Percentiles rank a stretch among this genome's conserved stretches.
phyloP scores from a whole-genome alignment of 2,888 invertebrate genomes.

The Drosophila phalerata region DNA sequence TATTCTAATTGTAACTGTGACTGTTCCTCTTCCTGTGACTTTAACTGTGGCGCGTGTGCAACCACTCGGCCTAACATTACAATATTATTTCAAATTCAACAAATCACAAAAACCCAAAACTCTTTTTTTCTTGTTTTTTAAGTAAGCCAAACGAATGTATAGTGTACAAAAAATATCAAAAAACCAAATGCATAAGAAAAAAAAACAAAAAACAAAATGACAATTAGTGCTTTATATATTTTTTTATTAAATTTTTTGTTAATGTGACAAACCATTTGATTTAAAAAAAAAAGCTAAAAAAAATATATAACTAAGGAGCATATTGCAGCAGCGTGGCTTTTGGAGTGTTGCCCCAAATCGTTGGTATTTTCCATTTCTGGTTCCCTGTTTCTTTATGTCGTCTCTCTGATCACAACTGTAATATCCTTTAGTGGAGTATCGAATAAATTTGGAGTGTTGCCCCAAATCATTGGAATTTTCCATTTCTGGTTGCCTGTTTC shows the following conservation, averaged over 20 bases:
- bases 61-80: slow-evolving; percentile 3
- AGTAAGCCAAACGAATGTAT: slow-evolving; percentile 43
- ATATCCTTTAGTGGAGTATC: too few relatives aligned
- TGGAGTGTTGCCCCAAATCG: slow-evolving; percentile 37
- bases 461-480: neutral
- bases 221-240: slow-evolving; percentile 21
- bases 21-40: slow-evolving; percentile 9
- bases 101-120: slow-evolving; percentile 9
- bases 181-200: neutral
- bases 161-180: slow-evolving; percentile 29
- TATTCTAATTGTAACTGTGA: slow-evolving; percentile 19
- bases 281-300: slow-evolving; percentile 6
- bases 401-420: too few relatives aligned
- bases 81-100: slow-evolving; percentile 3
- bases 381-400: neutral
- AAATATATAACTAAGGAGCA: neutral
- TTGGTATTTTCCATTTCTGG: neutral
- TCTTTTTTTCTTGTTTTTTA: slow-evolving; percentile 54
- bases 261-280: slow-evolving; percentile 6
- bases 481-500: neutral
- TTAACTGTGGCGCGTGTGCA: slow-evolving; percentile 56
- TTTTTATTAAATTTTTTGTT: slow-evolving; percentile 9
- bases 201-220: slow-evolving; percentile 9
- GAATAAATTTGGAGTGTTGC: slow-evolving; percentile 51
- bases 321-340: slow-evolving; percentile 30